Percentiles rank a stretch among this genome's conserved stretches.
phyloP scores from a whole-genome alignment of 92 coral and sea anemone species.

The Parazoanthus swiftii region DNA sequence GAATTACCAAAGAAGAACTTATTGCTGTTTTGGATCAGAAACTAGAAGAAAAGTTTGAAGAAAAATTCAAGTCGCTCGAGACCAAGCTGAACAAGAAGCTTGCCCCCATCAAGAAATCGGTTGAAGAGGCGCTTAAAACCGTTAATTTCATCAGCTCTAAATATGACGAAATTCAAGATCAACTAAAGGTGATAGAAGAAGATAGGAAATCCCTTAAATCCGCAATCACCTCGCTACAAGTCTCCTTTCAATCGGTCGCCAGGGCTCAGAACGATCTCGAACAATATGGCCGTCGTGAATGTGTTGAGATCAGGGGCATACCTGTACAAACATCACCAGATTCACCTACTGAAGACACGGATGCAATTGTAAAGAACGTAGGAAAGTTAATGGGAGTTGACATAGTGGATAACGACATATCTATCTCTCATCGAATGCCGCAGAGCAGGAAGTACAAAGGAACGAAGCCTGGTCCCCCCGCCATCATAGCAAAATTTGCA shows the following conservation, averaged over 20 bases:
- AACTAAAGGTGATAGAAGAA: neutral
- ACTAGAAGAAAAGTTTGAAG: neutral
- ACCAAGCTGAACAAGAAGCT: neutral
- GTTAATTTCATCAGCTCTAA: neutral
- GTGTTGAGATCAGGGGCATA: too few relatives aligned
- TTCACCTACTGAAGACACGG: too few relatives aligned
- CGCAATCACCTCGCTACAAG: neutral
- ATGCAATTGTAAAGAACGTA: too few relatives aligned
- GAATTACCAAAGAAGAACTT: neutral
- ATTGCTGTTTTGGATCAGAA: too few relatives aligned
- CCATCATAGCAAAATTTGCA: too few relatives aligned
- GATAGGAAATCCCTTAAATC: neutral
- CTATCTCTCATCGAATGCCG: too few relatives aligned
- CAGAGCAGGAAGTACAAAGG: too few relatives aligned
- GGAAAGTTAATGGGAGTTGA: too few relatives aligned
- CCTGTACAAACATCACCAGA: too few relatives aligned
- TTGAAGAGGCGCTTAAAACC: neutral
- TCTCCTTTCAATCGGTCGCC: neutral
- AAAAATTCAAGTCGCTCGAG: neutral
- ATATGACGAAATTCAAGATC: neutral
- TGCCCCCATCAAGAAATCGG: neutral
- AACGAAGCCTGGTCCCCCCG: too few relatives aligned
- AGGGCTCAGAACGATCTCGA: too few relatives aligned
- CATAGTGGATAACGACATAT: too few relatives aligned
- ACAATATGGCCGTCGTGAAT: neutral